phyloP scores from a whole-genome alignment of 2,888 invertebrate species.

The Coleophora flavipennella region DNA sequence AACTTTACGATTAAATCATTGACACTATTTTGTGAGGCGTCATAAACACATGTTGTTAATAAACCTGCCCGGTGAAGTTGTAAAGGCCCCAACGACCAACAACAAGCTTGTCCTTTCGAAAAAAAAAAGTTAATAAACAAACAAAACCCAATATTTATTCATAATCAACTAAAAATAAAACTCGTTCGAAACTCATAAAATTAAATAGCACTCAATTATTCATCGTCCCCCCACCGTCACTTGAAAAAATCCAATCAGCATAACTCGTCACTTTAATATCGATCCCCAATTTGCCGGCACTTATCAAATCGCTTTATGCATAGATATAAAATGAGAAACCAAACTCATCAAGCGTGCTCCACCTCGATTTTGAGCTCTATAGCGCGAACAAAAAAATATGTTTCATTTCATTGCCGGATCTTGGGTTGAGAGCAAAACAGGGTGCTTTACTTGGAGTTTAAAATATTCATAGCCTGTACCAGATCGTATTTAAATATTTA shows the following conservation, averaged over 20 bases:
- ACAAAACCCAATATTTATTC: neutral
- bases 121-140: neutral
- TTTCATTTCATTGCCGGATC: constrained; percentile 46
- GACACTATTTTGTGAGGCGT: too few species aligned
- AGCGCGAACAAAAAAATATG: constrained; percentile 32
- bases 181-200: constrained; percentile 30
- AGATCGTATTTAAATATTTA: constrained; percentile 75
- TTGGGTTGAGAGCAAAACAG: constrained; percentile 50
- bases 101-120: too few species aligned
- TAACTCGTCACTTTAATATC: constrained; percentile 68
- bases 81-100: too few species aligned
- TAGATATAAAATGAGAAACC: constrained; percentile 51
- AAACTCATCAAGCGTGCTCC: constrained; percentile 13
- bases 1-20: too few species aligned
- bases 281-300: constrained; percentile 67
- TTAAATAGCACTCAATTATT: constrained; percentile 65
- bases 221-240: constrained; percentile 56
- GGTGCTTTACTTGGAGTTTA: constrained; percentile 70
- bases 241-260: constrained; percentile 72
- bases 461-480: constrained; percentile 75
- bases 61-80: too few species aligned
- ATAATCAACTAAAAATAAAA: constrained; percentile 9
- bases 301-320: constrained; percentile 67
- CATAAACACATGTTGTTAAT: neutral
- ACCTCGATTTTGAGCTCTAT: constrained; percentile 27